These are phyloP conservation scores for Coendou prehensilis DNA, from an alignment of 2,797 vertebrate genomes.

Conservation along the genomic window DNA sequence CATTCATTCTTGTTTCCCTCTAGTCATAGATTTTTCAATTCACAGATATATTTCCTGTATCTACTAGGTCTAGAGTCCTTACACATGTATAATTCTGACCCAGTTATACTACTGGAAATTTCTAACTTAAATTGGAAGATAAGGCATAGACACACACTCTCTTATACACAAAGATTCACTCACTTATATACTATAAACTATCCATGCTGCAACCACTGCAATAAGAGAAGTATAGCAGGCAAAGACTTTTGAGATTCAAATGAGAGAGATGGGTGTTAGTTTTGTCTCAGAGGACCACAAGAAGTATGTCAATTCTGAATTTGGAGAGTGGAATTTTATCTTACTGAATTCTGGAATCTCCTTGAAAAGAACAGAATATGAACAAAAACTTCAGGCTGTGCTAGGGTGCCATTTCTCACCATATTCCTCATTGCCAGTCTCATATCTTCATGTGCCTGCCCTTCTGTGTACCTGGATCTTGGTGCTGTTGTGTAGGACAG, in stretches of 20 bases:
- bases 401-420: accelerated
- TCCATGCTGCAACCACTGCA: too few species aligned
- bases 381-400: background rate
- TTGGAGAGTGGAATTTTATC: too few species aligned
- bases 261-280: too few species aligned
- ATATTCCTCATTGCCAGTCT: background rate
- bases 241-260: background rate
- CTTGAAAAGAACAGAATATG: background rate
- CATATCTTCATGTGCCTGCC: accelerated
- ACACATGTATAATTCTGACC: background rate
- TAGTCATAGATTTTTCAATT: background rate
- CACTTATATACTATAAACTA: accelerated
- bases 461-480: background rate
- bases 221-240: background rate
- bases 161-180: too few species aligned
- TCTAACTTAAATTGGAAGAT: background rate
- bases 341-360: background rate
- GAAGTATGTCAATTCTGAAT: background rate
- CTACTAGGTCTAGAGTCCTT: background rate
- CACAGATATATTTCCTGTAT: background rate
- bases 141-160: too few species aligned
- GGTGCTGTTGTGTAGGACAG: background rate
- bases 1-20: background rate
- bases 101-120: background rate
- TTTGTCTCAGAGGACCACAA: background rate